These are phyloP conservation scores for Seriola quinqueradiata DNA, from an alignment of 2,113 vertebrate genomes.

Conservation along the genomic window DNA sequence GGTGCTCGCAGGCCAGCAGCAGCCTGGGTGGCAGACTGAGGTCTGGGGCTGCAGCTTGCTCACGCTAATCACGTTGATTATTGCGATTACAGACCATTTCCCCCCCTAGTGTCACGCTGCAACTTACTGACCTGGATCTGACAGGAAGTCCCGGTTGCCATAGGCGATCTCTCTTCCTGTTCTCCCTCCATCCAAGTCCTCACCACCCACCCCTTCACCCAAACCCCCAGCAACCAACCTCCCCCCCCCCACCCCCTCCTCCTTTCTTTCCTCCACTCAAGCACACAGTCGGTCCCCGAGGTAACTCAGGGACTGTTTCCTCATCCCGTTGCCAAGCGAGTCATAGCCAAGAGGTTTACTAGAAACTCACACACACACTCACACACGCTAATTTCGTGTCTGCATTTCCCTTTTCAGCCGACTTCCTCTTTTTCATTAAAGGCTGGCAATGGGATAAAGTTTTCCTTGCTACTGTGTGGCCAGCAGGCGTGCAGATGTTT, in stretches of 20 bases:
- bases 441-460: slow-evolving; percentile 58
- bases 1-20: slow-evolving; percentile 56
- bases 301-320: slow-evolving; percentile 71
- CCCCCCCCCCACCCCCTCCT: slow-evolving; percentile 5
- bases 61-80: slow-evolving; percentile 86
- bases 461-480: slow-evolving; percentile 75
- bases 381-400: slow-evolving; percentile 33
- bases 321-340: slow-evolving; percentile 62
- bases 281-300: slow-evolving; percentile 79
- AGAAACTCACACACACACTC: slow-evolving; percentile 39
- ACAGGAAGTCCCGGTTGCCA: slow-evolving; percentile 85
- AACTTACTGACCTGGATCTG: slow-evolving; percentile 81
- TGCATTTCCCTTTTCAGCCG: slow-evolving; percentile 55
- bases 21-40: slow-evolving; percentile 79
- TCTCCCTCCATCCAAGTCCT: slow-evolving; percentile 64
- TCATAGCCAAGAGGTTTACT: slow-evolving; percentile 65
- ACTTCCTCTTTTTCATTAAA: slow-evolving; percentile 71
- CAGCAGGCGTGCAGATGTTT: slow-evolving; percentile 78
- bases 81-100: slow-evolving; percentile 85
- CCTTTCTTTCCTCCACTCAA: slow-evolving; percentile 62
- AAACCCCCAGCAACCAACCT: slow-evolving; percentile 5
- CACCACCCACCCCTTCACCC: slow-evolving; percentile 54
- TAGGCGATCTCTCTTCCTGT: slow-evolving; percentile 85
- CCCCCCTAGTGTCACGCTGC: slow-evolving; percentile 75
- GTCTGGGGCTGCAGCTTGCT: slow-evolving; percentile 72